Percentiles rank a stretch among this genome's conserved stretches.
phyloP scores from a whole-genome alignment of 2,113 vertebrate species.

The Pseudonaja textilis region DNA sequence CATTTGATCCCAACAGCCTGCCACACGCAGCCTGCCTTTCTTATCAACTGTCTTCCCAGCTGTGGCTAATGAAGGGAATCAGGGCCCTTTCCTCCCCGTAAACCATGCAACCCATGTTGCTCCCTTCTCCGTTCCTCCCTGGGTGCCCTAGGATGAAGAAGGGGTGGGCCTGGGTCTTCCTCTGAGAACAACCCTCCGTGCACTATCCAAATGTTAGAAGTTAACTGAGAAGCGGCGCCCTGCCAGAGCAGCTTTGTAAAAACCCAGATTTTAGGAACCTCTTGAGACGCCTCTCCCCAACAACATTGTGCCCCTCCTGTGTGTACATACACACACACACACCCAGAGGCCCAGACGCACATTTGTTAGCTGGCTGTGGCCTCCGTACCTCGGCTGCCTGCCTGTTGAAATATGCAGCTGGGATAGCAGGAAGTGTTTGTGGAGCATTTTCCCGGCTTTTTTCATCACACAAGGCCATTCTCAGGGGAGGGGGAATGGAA shows the following conservation, averaged over 20 bases:
- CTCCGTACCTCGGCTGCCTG: constrained; percentile 57
- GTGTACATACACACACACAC: background rate
- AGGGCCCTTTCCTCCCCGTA: too few species aligned
- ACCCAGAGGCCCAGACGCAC: fast-evolving
- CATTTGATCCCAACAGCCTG: too few species aligned
- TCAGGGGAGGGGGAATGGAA: constrained; percentile 70
- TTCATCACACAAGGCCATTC: constrained; percentile 78
- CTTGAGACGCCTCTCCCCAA: constrained; percentile 7
- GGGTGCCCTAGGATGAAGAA: too few species aligned
- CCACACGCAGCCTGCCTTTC: too few species aligned
- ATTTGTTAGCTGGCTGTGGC: constrained; percentile 44
- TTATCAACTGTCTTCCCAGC: too few species aligned
- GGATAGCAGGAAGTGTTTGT: constrained; percentile 63
- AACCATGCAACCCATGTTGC: too few species aligned
- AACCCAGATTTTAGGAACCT: constrained; percentile 43
- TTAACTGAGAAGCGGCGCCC: constrained; percentile 9
- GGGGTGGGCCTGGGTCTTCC: too few species aligned
- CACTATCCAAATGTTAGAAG: background rate
- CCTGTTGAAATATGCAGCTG: constrained; percentile 57
- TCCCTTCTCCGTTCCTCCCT: too few species aligned
- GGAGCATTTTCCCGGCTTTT: constrained; percentile 58
- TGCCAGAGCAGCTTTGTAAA: constrained; percentile 30
- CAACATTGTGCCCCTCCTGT: background rate
- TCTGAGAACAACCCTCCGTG: too few species aligned
- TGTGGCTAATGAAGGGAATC: too few species aligned